These are phyloP conservation scores for Diuraphis noxia DNA, from an alignment of 1,140 invertebrate species.

Conservation along the genomic window DNA sequence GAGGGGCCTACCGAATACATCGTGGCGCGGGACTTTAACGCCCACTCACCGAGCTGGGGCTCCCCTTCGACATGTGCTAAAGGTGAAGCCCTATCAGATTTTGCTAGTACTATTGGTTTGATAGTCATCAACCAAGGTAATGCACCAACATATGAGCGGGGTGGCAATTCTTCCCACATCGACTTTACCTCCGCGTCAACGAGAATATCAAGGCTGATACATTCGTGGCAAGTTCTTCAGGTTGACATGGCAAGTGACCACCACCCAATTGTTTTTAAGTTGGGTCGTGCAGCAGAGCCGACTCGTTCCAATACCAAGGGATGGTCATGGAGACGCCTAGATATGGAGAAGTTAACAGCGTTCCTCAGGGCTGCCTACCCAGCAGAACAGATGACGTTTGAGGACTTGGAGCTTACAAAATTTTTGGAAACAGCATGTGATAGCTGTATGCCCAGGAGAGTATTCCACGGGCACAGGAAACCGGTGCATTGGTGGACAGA, in stretches of 20 bases:
- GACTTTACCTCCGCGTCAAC: no score
- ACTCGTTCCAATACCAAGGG: neutral
- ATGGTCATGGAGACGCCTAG: neutral
- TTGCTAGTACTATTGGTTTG: no score
- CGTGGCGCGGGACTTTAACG: neutral
- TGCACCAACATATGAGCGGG: no score
- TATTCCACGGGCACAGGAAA: neutral
- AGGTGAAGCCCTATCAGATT: no score
- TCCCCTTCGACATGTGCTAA: no score
- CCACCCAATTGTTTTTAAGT: neutral
- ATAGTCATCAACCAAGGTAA: no score
- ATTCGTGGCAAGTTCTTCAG: neutral
- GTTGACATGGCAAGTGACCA: neutral
- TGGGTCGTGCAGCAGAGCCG: neutral
- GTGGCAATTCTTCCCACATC: no score
- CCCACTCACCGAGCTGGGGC: neutral
- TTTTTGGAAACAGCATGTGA: neutral
- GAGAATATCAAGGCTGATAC: no score
- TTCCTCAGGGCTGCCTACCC: neutral
- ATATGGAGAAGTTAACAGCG: neutral
- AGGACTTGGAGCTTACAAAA: neutral
- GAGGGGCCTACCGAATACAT: neutral
- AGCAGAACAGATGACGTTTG: neutral
- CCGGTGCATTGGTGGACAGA: no score
- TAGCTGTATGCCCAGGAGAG: neutral